These are phyloP conservation scores for Eidolon helvum DNA, from an alignment of 2,113 vertebrate species.

Conservation along the genomic window DNA sequence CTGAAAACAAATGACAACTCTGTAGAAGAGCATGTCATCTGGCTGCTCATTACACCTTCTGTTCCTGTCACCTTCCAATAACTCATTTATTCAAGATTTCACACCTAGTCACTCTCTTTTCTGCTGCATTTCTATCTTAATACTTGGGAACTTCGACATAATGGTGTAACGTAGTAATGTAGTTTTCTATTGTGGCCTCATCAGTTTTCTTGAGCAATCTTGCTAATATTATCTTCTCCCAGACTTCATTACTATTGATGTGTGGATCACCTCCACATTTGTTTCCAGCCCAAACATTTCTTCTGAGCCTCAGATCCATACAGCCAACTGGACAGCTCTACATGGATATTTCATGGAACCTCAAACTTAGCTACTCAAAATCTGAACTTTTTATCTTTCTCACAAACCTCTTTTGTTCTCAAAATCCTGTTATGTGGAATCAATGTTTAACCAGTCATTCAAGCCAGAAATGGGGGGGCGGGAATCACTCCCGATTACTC, in stretches of 20 bases:
- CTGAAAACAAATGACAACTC: not conserved
- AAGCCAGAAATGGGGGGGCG: not conserved
- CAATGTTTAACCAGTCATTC: not conserved
- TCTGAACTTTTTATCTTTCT: not conserved
- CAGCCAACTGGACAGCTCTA: not conserved
- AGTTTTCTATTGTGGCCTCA: not conserved
- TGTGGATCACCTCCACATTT: not conserved
- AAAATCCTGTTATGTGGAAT: not conserved
- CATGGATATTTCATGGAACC: not conserved
- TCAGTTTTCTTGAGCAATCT: not conserved
- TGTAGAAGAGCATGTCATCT: not conserved
- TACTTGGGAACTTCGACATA: not conserved
- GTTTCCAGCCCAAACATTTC: not conserved
- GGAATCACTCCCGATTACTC: not conserved
- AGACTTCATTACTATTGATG: not conserved
- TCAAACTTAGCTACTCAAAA: not conserved
- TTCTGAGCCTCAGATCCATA: not conserved
- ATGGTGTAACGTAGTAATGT: not conserved
- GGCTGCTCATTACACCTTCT: not conserved
- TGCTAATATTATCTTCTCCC: not conserved
- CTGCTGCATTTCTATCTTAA: not conserved
- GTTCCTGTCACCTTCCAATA: not conserved
- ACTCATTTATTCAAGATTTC: not conserved
- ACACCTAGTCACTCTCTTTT: not conserved
- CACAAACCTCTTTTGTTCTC: not conserved